Evolutionary conservation across 2,113 vertebrate species (phyloP).

Genomic region (Heterocephalus glaber): DNA sequence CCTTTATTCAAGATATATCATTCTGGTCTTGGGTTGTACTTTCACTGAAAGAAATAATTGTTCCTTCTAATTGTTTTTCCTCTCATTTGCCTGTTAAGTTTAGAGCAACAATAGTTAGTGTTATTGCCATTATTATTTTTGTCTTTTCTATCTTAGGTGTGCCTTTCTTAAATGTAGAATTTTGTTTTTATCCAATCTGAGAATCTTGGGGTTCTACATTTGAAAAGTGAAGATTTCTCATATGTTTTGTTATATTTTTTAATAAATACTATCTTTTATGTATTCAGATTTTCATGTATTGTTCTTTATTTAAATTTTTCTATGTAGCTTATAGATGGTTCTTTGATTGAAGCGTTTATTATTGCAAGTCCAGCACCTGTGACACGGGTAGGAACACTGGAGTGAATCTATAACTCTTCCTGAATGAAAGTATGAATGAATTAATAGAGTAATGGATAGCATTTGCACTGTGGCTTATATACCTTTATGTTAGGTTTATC

Average conservation of each 20-base stretch:
- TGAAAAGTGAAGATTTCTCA: background rate
- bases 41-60: conserved; percentile 1
- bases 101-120: background rate
- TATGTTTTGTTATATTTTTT: background rate
- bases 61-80: background rate
- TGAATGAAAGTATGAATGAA: background rate
- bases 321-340: background rate
- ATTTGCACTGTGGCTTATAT: background rate
- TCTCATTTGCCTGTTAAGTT: background rate
- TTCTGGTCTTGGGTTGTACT: conserved; percentile 28
- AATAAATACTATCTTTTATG: background rate
- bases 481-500: background rate
- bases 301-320: background rate
- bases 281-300: background rate
- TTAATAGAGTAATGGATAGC: background rate
- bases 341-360: background rate
- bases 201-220: background rate
- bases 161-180: background rate
- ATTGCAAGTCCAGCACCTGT: background rate
- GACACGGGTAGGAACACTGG: background rate
- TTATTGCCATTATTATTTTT: background rate
- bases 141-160: background rate
- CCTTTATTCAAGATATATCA: background rate
- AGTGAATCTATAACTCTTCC: background rate
- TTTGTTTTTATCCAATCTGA: background rate